A percentile compares a stretch with the other conserved stretches of the same genome.
These are phyloP conservation scores for Acipenser transmontanus DNA, from an alignment of 2,797 vertebrate genomes.

Conservation along the genomic window DNA sequence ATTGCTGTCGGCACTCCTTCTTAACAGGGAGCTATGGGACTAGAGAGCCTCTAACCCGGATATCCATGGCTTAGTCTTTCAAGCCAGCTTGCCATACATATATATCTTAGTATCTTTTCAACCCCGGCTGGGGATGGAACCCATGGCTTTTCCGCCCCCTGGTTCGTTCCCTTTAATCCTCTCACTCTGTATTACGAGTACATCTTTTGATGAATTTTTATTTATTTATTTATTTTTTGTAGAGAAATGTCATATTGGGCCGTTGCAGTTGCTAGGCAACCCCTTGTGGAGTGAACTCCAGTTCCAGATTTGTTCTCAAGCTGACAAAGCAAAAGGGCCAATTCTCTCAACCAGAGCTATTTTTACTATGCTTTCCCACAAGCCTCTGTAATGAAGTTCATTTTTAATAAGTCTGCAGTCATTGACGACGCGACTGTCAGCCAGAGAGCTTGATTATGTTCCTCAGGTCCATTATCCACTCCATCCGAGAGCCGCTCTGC, in stretches of 20 bases:
- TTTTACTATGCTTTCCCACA: conserved; percentile 27
- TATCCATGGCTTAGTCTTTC: background rate
- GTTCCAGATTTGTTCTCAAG: conserved; percentile 28
- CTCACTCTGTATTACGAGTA: conserved; percentile 5
- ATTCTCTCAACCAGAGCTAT: conserved; percentile 27
- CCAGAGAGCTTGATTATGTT: conserved; percentile 8
- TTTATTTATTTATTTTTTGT: conserved; percentile 22
- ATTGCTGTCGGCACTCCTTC: too few relatives aligned
- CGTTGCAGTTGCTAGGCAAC: conserved; percentile 40
- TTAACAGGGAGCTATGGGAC: too few relatives aligned
- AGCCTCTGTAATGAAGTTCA: conserved; percentile 27
- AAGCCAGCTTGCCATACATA: background rate
- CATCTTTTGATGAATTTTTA: background rate
- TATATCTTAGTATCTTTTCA: background rate
- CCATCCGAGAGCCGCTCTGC: background rate
- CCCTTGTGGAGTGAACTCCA: conserved; percentile 20
- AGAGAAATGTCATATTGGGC: conserved; percentile 25
- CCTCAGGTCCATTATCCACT: conserved; percentile 12
- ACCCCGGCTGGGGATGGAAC: background rate
- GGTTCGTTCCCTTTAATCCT: conserved; percentile 1
- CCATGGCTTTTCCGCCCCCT: conserved; percentile 1
- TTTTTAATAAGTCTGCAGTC: conserved; percentile 30
- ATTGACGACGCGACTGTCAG: conserved; percentile 8
- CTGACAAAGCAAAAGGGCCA: conserved; percentile 29
- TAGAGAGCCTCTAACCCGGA: too few relatives aligned